Base-by-base conservation (phyloP, 2,797 vertebrate species). In the Pogonophryne albipinna region DNA sequence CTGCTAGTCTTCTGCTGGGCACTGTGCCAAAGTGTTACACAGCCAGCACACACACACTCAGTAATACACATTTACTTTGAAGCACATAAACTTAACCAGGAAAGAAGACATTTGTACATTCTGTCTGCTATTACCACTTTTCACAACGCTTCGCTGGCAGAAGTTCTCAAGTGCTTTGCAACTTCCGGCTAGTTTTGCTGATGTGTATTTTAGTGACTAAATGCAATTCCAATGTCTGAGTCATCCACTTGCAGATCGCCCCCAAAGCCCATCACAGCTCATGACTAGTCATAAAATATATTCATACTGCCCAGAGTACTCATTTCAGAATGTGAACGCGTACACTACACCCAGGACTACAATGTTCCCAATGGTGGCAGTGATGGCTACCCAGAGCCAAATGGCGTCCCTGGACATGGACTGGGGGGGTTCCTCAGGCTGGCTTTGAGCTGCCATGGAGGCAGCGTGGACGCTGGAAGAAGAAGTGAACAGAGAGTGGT, bases 281-380 rank as follows among this genome's bases (percentile, higher is more conserved):
- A 41, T 38, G 10, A 16, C 8, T 23, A 5, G 19, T 23, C 34
- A 53, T 16, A 66, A 53, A 53, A 34, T 44, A 42, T 16, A 42
- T 45, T 34, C 38, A 56, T 45, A 42, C 42, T 46, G 16, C 12
- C 15, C 23, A 53, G 19, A 53, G 19, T 4, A 20, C 19, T 45
- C 10, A 8, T 19, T 13, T 72, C 27, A 72, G 59, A 97, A 97
- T 4, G 96, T 97, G 90, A 96, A 97, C 45, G 96, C 96, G 1
- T 97, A 97, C 63, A 97, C 97, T 42, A 97, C 96, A 6, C 96
- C 96, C 11, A 97, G 96, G 72, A 97, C 97, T 82, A 97, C 95
- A 14, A 97, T 97, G 92, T 97, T 97, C 58, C 96, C 97, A 78
- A 97, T 96, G 4, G 97, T 97, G 19, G 97, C 96, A 46, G 96